A percentile compares a stretch with the other conserved stretches of the same genome.
phyloP scores from a whole-genome alignment of 1,140 invertebrate genomes.

The Pararge aegeria region DNA sequence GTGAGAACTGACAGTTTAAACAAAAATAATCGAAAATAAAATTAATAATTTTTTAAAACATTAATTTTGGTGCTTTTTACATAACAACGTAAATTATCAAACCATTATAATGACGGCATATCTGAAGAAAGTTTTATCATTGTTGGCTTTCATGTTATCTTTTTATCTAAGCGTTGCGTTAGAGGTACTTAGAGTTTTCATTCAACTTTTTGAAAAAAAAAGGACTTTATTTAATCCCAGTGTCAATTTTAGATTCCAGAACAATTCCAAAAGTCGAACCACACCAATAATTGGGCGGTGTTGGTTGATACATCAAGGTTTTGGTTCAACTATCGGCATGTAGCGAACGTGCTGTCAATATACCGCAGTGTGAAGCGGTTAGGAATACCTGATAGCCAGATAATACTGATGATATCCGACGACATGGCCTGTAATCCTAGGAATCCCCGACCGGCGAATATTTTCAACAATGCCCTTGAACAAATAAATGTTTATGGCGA shows the following conservation, averaged over 20 bases:
- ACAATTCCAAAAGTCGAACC: slow-evolving; percentile 80
- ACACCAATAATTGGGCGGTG: slow-evolving; percentile 99
- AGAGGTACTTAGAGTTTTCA: slow-evolving; percentile 16
- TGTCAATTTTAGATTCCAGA: slow-evolving; percentile 62
- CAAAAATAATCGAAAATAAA: no score
- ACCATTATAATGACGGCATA: neutral
- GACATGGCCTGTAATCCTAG: slow-evolving; percentile 99
- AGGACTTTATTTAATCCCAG: neutral
- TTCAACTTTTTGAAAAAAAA: neutral
- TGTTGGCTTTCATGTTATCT: neutral
- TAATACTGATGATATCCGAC: slow-evolving; percentile 99
- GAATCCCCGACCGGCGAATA: slow-evolving; percentile 98
- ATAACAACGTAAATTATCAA: no score
- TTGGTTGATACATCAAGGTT: slow-evolving; percentile 98
- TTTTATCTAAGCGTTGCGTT: slow-evolving; percentile 12
- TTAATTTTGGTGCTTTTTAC: no score
- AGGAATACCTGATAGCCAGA: slow-evolving; percentile 98
- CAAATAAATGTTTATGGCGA: slow-evolving; percentile 99
- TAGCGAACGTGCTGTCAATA: slow-evolving; percentile 98
- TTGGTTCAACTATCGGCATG: slow-evolving; percentile 99
- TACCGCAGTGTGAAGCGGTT: slow-evolving; percentile 98
- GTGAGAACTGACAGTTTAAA: no score
- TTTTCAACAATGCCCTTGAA: slow-evolving; percentile 98
- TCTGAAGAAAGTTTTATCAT: neutral
- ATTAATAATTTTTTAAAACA: no score